A percentile compares a stretch with the other conserved stretches of the same genome.
These are phyloP conservation scores for Valencia hispanica DNA, from an alignment of 2,797 vertebrate species.

Conservation along the genomic window DNA sequence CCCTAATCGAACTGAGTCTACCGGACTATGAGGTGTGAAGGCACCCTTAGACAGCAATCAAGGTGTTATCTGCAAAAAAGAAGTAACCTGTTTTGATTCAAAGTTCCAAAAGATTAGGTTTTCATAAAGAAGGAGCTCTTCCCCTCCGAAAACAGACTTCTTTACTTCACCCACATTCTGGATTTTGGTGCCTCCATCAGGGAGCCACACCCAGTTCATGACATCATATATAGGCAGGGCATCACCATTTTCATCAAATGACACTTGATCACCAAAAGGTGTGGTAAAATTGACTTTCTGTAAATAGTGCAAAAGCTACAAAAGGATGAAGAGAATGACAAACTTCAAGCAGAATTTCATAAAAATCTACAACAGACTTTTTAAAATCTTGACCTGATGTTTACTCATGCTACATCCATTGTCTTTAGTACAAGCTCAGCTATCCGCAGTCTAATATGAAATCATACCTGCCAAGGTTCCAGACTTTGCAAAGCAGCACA, in stretches of 20 bases:
- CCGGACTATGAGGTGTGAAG: too few species aligned
- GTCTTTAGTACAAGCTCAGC: neutral
- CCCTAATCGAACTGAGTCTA: too few species aligned
- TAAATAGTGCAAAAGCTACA: slow-evolving; percentile 73
- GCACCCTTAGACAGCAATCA: too few species aligned
- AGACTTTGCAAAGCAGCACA: slow-evolving; percentile 65
- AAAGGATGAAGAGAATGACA: neutral
- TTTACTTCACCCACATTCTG: slow-evolving; percentile 71
- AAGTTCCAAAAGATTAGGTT: slow-evolving; percentile 26
- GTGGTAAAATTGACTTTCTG: slow-evolving; percentile 75
- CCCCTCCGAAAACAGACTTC: slow-evolving; percentile 34
- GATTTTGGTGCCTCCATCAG: slow-evolving; percentile 57
- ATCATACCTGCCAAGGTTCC: slow-evolving; percentile 77
- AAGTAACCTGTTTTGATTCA: slow-evolving; percentile 14
- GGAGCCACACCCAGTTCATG: slow-evolving; percentile 74
- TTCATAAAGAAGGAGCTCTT: slow-evolving; percentile 11
- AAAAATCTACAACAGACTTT: neutral
- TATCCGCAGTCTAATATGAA: neutral
- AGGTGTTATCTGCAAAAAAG: neutral
- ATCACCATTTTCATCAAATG: slow-evolving; percentile 79
- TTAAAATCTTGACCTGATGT: neutral
- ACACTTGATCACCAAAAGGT: slow-evolving; percentile 73
- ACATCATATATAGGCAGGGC: slow-evolving; percentile 76
- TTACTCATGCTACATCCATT: neutral
- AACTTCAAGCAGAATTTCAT: neutral